Percentiles rank a stretch among this genome's conserved stretches.
Evolutionary conservation across 2,797 vertebrate genomes (phyloP).

Genomic region (Hemibagrus guttatus): DNA sequence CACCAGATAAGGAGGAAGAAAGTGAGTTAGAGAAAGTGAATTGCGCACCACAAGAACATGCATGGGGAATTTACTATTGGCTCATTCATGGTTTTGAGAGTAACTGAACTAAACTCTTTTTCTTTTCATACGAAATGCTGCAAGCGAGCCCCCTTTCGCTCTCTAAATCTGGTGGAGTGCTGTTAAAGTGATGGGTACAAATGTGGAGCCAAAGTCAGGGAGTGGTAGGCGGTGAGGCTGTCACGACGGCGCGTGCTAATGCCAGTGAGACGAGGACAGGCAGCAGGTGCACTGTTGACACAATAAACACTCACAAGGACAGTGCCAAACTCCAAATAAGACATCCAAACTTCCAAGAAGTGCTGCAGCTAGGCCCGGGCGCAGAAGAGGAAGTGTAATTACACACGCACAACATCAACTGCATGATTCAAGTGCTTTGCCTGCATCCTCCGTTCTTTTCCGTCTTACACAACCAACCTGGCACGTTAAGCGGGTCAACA

Average conservation of each 20-base stretch:
- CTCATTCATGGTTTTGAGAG: background rate
- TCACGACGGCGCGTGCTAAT: conserved; percentile 54
- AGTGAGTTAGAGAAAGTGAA: background rate
- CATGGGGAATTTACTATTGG: background rate
- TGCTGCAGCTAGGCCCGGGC: conserved; percentile 34
- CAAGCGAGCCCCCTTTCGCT: background rate
- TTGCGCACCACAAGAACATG: background rate
- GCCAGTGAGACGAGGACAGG: conserved; percentile 51
- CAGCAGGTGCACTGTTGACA: conserved; percentile 65
- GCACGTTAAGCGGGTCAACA: conserved; percentile 50
- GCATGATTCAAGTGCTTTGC: conserved; percentile 35
- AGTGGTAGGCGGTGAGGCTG: conserved; percentile 32
- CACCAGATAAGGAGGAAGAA: conserved; percentile 2
- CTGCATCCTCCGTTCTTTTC: conserved; percentile 46
- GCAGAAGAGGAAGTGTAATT: conserved; percentile 40
- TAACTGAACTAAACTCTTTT: background rate
- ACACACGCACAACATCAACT: conserved; percentile 28
- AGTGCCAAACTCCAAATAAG: conserved; percentile 59
- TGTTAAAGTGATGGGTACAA: background rate
- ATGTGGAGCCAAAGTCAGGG: conserved; percentile 2
- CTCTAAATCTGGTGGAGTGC: background rate
- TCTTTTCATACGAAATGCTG: too few species aligned
- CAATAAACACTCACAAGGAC: conserved; percentile 61
- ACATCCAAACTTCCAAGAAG: conserved; percentile 54
- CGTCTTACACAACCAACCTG: conserved; percentile 41